Evolutionary conservation across 2,888 invertebrate genomes (phyloP), one percentile per base, ranked within the genome.

Genomic region (Ametastegia equiseti): DNA sequence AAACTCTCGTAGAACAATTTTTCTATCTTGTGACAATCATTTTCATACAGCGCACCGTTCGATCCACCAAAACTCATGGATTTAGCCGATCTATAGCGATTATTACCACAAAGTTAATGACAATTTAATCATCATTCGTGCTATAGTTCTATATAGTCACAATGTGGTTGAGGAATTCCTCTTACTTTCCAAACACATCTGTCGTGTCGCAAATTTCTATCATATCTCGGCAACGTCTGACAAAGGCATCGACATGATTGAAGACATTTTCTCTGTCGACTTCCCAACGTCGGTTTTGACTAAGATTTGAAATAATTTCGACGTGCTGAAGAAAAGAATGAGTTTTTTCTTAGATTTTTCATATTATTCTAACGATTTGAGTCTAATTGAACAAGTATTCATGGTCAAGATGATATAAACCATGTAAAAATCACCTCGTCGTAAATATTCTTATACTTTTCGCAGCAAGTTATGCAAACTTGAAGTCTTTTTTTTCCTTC

Each of bases 131-230:
- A n/a, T 23, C 1, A 69, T 39, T 6, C 33, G 13, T 47, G 73
- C 30, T 15, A 5, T 27, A 39, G n/a, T 36, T 54, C 9, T 23
- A n/a, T n/a, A n/a, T 36, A 50, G 3, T 54, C 23, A 13, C n/a
- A 11, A 36, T 11, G 54, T 33, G 19, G 11, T 36, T 39, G 0
- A 39, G 39, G 19, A 6, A 23, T 57, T 6, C 78, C 87, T 89
- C 82, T 81, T 92, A 92, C 88, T 93, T 92, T 65, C 93, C 93
- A 87, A 94, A 94, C 81, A 93, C 92, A 39, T 92, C 90, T 88
- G 94, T 93, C 27, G 93, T 92, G 45, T 93, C 92, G 85, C 93
- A 94, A 33, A 94, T 92, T 90, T 94, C 92, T 33, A 94, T 88
- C 13, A 94, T 88, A 87, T 94, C 94, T 80, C 91, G 90, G 85